A percentile compares a stretch with the other conserved stretches of the same genome.
These are phyloP conservation scores for Eremophila alpestris DNA, from an alignment of 2,797 vertebrate genomes.

Conservation along the genomic window DNA sequence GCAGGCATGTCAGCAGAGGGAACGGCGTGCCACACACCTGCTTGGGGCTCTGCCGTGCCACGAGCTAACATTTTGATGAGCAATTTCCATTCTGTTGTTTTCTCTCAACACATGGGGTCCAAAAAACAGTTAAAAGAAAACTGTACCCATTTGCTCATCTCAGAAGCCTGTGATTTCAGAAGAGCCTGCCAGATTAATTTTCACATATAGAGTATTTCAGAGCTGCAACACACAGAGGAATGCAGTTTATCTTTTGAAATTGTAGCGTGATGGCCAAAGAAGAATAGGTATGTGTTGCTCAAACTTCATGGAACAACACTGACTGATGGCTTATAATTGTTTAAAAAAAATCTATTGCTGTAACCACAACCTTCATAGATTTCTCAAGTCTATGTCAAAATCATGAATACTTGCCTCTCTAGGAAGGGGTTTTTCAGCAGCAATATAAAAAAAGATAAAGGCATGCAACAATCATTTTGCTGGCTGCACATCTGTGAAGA, in stretches of 20 bases:
- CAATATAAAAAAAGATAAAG: neutral
- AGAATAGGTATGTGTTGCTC: conserved; percentile 59
- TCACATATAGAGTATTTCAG: conserved; percentile 65
- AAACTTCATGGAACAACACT: conserved; percentile 53
- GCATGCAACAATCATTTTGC: neutral
- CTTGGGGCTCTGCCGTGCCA: conserved; percentile 77
- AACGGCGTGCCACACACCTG: conserved; percentile 77
- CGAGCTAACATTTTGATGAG: conserved; percentile 84
- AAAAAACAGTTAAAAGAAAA: conserved; percentile 84
- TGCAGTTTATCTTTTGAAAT: conserved; percentile 63
- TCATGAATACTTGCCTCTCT: conserved; percentile 45
- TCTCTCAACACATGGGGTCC: conserved; percentile 85
- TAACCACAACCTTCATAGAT: conserved; percentile 63
- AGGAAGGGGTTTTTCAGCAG: neutral
- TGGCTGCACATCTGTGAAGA: conserved; percentile 17
- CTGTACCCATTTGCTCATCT: conserved; percentile 81
- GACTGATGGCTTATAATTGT: conserved; percentile 43
- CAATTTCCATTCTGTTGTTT: conserved; percentile 86
- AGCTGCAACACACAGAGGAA: conserved; percentile 56
- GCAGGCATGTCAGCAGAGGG: conserved; percentile 60
- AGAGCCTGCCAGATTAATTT: conserved; percentile 77
- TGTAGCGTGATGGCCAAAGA: conserved; percentile 36
- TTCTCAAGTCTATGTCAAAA: conserved; percentile 62
- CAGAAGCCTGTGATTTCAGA: conserved; percentile 76
- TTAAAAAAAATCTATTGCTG: neutral